Evolutionary conservation across 2,797 vertebrate genomes (phyloP), one percentile per base, ranked within the genome.

Genomic region (Enteromius fasciolatus): DNA sequence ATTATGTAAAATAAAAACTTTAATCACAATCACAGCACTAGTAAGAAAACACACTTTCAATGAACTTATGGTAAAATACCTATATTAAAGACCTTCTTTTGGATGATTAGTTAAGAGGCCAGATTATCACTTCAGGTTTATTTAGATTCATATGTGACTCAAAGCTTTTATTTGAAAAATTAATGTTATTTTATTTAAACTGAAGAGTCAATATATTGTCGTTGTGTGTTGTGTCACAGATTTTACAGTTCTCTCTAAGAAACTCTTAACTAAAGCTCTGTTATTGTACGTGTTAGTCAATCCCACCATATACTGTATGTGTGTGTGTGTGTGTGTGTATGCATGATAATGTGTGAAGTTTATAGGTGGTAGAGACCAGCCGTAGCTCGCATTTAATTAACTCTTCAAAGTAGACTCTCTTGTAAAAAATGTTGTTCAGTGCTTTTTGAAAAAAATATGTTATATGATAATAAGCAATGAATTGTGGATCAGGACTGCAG

Each of bases 381-480:
- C 28, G 28, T 64, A 25, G 5, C 23, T 48, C 25, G 11, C 61
- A 59, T 73, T 81, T 63, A 18, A 68, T 74, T 74, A 74, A n/a
- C 9, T 78, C 25, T 76, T 78, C 67, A n/a, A 70, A 85, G 41
- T 31, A 67, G 41, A 68, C 20, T 36, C 69, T 41, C 4, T 75
- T 61, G 4, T 54, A 39, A 20, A 23, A 70, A 36, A 54, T 81
- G 15, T 63, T 73, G 61, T 76, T 39, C 68, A 70, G 41, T 75
- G n/a, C 20, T 25, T 84, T 81, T 64, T 36, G 33, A n/a, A 80
- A 67, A 11, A 54, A 2, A 69, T 46, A 68, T 77, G 46, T 50
- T 48, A 54, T 41, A 77, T 78, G 50, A 23, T 70, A 48, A 73
- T 61, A 76, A 85, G 50, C 57, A 17, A 20, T 59, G 70, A 50